These are phyloP conservation scores for Hetaerina americana DNA, from an alignment of 1,140 invertebrate genomes.

Conservation along the genomic window DNA sequence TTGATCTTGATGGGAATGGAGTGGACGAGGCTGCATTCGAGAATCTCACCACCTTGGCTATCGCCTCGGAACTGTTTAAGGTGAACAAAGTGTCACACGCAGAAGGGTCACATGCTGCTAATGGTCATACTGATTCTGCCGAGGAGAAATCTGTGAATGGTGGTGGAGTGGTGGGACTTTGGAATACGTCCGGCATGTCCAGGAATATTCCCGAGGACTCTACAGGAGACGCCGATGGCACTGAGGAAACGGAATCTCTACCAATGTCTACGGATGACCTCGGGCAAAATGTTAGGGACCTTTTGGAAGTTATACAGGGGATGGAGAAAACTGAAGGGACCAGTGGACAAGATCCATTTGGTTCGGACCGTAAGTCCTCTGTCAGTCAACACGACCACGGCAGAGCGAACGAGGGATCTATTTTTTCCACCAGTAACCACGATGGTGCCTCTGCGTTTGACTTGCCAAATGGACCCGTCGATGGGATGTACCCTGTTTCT, in stretches of 20 bases:
- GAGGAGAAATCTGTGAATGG: background rate
- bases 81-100: background rate
- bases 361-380: background rate
- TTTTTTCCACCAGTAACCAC: constrained; percentile 19
- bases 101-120: background rate
- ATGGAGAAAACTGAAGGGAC: constrained; percentile 9
- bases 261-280: background rate
- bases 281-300: constrained; percentile 10
- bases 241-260: background rate
- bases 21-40: constrained; percentile 2
- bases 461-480: constrained; percentile 12
- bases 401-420: constrained; percentile 10
- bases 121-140: background rate
- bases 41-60: constrained; percentile 12
- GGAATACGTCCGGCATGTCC: background rate
- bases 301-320: constrained; percentile 12
- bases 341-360: constrained; percentile 2
- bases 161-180: background rate
- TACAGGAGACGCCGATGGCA: background rate
- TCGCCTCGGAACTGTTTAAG: constrained; percentile 11
- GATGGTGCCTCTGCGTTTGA: constrained; percentile 27
- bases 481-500: constrained; percentile 40
- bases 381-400: constrained; percentile 2
- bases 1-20: background rate
- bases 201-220: background rate